A percentile compares a stretch with the other conserved stretches of the same genome.
These are phyloP conservation scores for Urocynchramus pylzowi DNA, from an alignment of 2,113 vertebrate genomes.

Conservation along the genomic window DNA sequence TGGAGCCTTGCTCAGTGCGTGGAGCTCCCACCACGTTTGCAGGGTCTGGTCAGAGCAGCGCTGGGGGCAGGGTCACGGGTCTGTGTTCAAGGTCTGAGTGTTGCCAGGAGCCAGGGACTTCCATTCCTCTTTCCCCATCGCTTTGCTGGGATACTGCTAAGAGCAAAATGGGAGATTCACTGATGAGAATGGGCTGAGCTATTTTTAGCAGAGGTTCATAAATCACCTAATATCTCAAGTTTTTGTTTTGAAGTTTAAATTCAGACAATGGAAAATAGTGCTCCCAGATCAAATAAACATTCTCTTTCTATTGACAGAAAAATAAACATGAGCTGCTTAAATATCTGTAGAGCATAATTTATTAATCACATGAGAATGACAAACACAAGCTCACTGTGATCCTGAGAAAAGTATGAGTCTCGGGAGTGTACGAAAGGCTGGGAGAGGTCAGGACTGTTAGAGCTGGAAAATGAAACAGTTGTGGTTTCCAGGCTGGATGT, in stretches of 20 bases:
- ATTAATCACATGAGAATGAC: slow-evolving; percentile 45
- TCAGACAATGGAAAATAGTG: slow-evolving; percentile 53
- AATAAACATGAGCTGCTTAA: slow-evolving; percentile 28
- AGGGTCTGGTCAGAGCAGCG: background rate
- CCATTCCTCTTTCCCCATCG: background rate
- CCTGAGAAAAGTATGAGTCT: background rate
- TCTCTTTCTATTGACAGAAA: slow-evolving; percentile 39
- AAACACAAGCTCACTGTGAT: slow-evolving; percentile 3
- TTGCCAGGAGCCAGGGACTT: background rate
- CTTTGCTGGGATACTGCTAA: background rate
- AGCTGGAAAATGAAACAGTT: background rate
- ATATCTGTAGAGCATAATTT: slow-evolving; percentile 43
- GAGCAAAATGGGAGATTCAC: background rate
- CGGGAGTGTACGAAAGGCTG: background rate
- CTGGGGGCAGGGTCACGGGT: fast-evolving
- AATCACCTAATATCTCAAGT: background rate
- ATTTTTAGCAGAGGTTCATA: background rate
- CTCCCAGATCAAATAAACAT: slow-evolving; percentile 41
- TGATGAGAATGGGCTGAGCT: background rate
- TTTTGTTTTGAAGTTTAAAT: slow-evolving; percentile 24
- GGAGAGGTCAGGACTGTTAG: slow-evolving; percentile 26
- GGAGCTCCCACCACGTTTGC: fast-evolving
- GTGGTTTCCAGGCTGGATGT: background rate
- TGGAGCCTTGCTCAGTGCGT: background rate
- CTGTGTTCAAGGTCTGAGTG: background rate